Evolutionary conservation across 2,797 vertebrate genomes (phyloP), one percentile per base, ranked within the genome.

Genomic region (Anguilla megastoma): DNA sequence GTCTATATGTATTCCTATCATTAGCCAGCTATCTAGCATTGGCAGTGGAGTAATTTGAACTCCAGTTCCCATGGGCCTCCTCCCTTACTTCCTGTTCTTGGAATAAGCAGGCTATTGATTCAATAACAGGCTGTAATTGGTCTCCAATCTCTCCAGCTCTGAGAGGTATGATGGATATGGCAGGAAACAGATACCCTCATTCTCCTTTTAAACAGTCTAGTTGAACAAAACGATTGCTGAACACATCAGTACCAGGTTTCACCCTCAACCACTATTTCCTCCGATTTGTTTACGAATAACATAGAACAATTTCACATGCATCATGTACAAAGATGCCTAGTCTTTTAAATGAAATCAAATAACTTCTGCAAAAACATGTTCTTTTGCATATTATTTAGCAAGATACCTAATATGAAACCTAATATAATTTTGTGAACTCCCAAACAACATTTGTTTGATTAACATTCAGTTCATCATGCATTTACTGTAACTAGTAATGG

Each of bases 51-150:
- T 98, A 98, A 99, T 99, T 97, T 98, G 98, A 99, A 98, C 97
- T 97, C 97, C 94, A 94, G 94, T 94, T 98, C 98, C 97, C 98
- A 96, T 92, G 97, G 98, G 98, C 96, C 97, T 97, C 97, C 97
- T 99, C 96, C 97, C 98, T 98, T 98, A 98, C 97, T 98, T 99
- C 97, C 97, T 98, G 97, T 98, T 98, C 96, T 96, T 97, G 97
- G 96, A 98, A 98, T 99, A 98, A 98, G 97, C 97, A 97, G 97
- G 95, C 96, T 98, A 99, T 99, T 98, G 98, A 99, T 99, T 99
- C 99, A 97, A 98, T 99, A 99, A 99, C 98, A 98, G 97, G 88
- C 95, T 94, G 97, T 99, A 99, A 99, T 99, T 98, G 98, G 98
- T 97, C 98, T 97, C 97, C 97, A 94, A 98, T 99, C 97, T 97